Conservation (phyloP, 2,797 vertebrate species). For the Zenarchopterus dispar region DNA sequence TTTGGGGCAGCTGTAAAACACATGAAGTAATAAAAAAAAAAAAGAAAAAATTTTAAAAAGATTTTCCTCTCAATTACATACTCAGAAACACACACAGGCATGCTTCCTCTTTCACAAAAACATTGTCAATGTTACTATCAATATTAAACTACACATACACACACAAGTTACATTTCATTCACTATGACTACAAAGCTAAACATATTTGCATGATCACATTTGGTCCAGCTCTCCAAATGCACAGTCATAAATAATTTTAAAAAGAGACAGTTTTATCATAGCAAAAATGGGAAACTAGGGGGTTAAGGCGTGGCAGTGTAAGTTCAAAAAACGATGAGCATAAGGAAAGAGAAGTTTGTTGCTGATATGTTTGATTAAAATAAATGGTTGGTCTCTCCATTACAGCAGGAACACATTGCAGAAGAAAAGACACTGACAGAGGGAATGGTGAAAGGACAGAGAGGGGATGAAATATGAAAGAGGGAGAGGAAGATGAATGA, state of each 20-base stretch:
- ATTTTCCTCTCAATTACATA: too few relatives aligned
- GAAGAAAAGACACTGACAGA: slow-evolving; percentile 54
- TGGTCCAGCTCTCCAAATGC: slow-evolving; percentile 5
- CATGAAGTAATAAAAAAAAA: not conserved
- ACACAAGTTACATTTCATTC: not conserved
- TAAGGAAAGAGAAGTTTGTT: slow-evolving; percentile 55
- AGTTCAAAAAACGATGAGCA: slow-evolving; percentile 62
- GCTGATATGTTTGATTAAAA: slow-evolving; percentile 70
- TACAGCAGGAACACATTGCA: slow-evolving; percentile 67
- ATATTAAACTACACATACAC: not conserved
- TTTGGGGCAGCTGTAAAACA: not conserved
- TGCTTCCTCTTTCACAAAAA: not conserved
- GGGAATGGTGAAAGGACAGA: slow-evolving; percentile 55
- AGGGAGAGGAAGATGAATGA: slow-evolving; percentile 42
- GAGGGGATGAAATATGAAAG: slow-evolving; percentile 56
- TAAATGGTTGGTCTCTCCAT: slow-evolving; percentile 67
- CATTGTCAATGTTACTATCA: not conserved
- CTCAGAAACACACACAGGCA: not conserved
- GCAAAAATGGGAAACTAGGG: not conserved
- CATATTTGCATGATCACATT: not conserved
- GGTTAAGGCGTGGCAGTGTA: not conserved
- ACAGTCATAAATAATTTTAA: slow-evolving; percentile 29
- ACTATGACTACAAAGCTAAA: not conserved
- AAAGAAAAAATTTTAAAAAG: too few relatives aligned
- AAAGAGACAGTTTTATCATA: slow-evolving; percentile 2